Base-by-base conservation (phyloP, 2,113 vertebrate genomes). In the Syngnathus scovelli region DNA sequence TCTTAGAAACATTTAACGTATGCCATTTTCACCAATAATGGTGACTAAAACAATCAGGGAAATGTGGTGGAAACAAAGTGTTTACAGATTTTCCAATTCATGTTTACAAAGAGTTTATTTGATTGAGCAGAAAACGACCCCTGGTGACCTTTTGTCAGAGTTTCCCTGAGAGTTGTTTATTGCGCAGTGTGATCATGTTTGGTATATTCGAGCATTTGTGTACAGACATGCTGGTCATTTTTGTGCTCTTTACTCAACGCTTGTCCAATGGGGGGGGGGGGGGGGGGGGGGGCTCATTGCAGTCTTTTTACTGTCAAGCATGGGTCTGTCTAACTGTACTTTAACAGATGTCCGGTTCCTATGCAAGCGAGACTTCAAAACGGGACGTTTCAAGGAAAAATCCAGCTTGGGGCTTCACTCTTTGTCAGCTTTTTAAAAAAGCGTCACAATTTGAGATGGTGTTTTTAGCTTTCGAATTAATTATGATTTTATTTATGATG, bases 321-420 rank as follows among this genome's bases (percentile, higher is more conserved):
- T 62, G n/a, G 21, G 48, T 73, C 68, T 73, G 55, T 23, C 27
- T 3, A 33, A 33, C 66, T 74, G 64, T 73, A 37, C 75, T 78
- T 83, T 76, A 59, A 77, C 63, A 75, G 70, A 81, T 82, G 69
- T 85, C 77, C 82, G 81, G 86, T 90, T 90, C 87, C 90, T 92
- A 92, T 92, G 90, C 90, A 91, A 92, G 83, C 74, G 54, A 80
- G 71, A 85, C 56, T 67, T 23, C 23, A 65, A 27, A 69, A 68
- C 38, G 67, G 5, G 1, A 66, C 37, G 13, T 71, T 85, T 76
- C 71, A 82, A 83, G 69, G 72, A 76, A 80, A 79, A 85, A 73
- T 84, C 75, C 83, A 71, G 23, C 36, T 59, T 11, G 37, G 51
- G 37, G 8, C 64, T 37, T 5, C 5, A 6, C 7, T 56, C 54